A percentile compares a stretch with the other conserved stretches of the same genome.
Conservation (phyloP, 2,888 invertebrate species). For the Poecilobothrus nobilitatus region DNA sequence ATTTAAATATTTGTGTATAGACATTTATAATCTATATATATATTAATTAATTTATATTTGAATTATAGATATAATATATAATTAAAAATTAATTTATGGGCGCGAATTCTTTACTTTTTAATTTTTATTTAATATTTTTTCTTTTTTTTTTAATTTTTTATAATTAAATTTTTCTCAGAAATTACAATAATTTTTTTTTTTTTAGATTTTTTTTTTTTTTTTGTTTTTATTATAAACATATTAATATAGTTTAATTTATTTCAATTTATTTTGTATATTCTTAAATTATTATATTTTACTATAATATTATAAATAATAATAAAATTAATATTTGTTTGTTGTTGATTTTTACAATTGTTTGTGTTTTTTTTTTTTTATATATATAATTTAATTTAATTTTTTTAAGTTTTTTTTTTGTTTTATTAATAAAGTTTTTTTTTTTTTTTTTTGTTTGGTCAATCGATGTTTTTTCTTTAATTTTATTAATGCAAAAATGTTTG, state of each 20-base stretch:
- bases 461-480: constrained; percentile 10
- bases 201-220: not conserved
- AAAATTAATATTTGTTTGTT: not conserved
- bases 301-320: constrained; percentile 12
- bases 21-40: too few species aligned
- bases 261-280: constrained; percentile 18
- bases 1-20: too few species aligned
- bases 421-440: constrained; percentile 8
- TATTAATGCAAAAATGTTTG: constrained; percentile 15
- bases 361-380: constrained; percentile 12
- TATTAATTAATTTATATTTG: too few species aligned
- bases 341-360: too few species aligned
- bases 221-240: constrained; percentile 14
- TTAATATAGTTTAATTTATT: not conserved
- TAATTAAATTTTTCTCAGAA: not conserved
- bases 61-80: not conserved
- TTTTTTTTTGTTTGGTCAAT: constrained; percentile 12
- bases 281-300: constrained; percentile 9
- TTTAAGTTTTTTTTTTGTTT: not conserved
- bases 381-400: not conserved
- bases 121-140: not conserved
- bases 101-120: not conserved
- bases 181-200: not conserved
- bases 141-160: not conserved
- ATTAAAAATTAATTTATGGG: constrained; percentile 6